Conservation (phyloP, 2,888 invertebrate species). For the Fragum sueziense region DNA sequence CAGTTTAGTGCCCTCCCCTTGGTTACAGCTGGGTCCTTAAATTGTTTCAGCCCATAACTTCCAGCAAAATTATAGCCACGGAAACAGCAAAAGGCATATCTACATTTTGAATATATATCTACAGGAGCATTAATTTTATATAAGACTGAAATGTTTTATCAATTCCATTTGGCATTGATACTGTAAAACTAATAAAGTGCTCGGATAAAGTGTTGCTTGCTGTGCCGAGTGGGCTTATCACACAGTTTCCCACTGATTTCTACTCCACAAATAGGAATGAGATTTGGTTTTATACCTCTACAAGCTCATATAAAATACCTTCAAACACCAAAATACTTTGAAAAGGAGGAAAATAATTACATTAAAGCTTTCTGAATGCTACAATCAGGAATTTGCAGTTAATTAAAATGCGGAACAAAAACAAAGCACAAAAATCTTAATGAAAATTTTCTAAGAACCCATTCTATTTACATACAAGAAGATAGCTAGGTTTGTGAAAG, state of each 20-base stretch:
- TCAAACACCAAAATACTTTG: not conserved
- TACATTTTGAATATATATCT: not conserved
- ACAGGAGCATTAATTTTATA: not conserved
- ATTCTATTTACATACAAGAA: too few relatives aligned
- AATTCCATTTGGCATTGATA: constrained; percentile 18
- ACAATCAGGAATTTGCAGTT: too few relatives aligned
- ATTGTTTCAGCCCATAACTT: too few relatives aligned
- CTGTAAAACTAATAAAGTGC: constrained; percentile 18
- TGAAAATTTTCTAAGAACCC: too few relatives aligned
- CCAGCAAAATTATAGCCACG: too few relatives aligned
- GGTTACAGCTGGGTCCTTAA: too few relatives aligned
- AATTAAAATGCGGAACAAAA: too few relatives aligned
- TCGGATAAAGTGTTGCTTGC: not conserved
- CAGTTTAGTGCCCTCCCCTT: too few relatives aligned
- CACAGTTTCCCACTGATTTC: constrained; percentile 10
- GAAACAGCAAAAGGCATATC: too few relatives aligned
- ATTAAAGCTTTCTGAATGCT: not conserved
- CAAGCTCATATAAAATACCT: not conserved
- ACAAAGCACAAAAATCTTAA: too few relatives aligned
- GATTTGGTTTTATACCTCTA: not conserved
- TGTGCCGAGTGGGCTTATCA: constrained; percentile 5
- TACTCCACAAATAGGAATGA: constrained; percentile 3
- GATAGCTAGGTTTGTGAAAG: too few relatives aligned
- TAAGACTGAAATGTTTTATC: not conserved
- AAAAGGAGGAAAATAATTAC: not conserved